Evolutionary conservation across 2,113 vertebrate species (phyloP), one percentile per base, ranked within the genome.

Genomic region (Polyodon spathula): DNA sequence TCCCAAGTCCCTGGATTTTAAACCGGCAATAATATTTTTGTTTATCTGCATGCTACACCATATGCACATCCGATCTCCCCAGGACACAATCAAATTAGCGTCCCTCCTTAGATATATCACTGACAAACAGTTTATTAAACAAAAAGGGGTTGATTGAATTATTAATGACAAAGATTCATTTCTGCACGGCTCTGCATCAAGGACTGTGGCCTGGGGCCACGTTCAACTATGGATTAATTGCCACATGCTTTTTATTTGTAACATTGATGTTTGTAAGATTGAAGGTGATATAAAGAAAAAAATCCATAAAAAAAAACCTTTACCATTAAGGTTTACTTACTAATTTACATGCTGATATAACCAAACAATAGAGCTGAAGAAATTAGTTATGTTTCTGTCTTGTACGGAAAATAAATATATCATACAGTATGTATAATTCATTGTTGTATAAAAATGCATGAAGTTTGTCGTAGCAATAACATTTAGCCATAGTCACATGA

Each of bases 121-220:
- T 82, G 81, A 82, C 83, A 81, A 76, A 80, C 77, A 82, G 80
- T 83, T 85, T 82, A 83, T 84, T 78, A 85, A 83, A 85, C 83
- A 80, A 79, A 80, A 75, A 75, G 74, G 75, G 62, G 81, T 76
- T 63, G 58, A 74, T 85, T 79, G 73, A 79, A 73, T 70, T 66
- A 71, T 71, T 65, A 73, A 64, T 63, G 69, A 75, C 74, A 70
- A 16, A 56, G 72, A 73, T 4, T 40, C 43, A 40, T n/a, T 8
- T 43, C 12, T 54, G 39, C 60, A 9, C 54, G 8, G 54, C 27
- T 27, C 2, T 27, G 27, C 27, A 27, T 27, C 27, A 27, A 27
- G 27, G 27, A 27, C 2, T 27, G 27, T 27, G 27, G 27, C 27
- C 27, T 27, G 27, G 27, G 27, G 27, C 27, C 27, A 27, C 27